Conservation (phyloP, 64 coral and sea anemone genomes). For the Pachyseris speciosa region DNA sequence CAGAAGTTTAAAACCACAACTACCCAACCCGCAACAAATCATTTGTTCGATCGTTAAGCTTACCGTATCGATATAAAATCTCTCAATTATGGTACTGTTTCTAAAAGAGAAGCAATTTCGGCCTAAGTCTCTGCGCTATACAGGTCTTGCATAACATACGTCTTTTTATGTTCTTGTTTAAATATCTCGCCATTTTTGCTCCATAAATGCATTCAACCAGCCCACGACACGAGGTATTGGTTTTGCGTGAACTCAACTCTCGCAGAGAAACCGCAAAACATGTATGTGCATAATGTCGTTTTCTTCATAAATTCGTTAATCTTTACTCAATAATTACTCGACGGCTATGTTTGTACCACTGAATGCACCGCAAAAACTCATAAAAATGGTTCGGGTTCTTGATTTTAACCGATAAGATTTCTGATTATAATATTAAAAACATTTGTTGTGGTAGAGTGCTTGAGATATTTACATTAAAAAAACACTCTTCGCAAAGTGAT, state of each 20-base stretch:
- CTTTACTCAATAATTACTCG: constrained; percentile 52
- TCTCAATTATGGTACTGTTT: no score
- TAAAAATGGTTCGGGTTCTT: constrained; percentile 47
- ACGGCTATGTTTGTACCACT: constrained; percentile 43
- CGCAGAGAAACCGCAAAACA: constrained; percentile 3
- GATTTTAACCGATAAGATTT: constrained; percentile 43
- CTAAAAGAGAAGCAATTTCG: background rate
- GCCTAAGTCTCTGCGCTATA: background rate
- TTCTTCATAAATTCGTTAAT: constrained; percentile 62
- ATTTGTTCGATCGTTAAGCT: background rate
- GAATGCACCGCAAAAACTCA: constrained; percentile 50
- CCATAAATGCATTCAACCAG: background rate
- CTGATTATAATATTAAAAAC: constrained; percentile 32
- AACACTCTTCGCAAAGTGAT: constrained; percentile 21
- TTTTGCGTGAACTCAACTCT: background rate
- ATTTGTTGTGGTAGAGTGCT: constrained; percentile 5
- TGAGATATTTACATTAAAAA: constrained; percentile 25
- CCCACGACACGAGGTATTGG: background rate
- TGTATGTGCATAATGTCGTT: background rate
- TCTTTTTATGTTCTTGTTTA: background rate
- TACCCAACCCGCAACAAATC: background rate
- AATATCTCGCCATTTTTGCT: background rate
- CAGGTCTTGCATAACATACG: background rate
- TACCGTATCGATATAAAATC: background rate
- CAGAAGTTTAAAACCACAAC: constrained; percentile 10